Base-by-base conservation (phyloP, 2,113 vertebrate genomes). In the Sarotherodon lohbergeri region DNA sequence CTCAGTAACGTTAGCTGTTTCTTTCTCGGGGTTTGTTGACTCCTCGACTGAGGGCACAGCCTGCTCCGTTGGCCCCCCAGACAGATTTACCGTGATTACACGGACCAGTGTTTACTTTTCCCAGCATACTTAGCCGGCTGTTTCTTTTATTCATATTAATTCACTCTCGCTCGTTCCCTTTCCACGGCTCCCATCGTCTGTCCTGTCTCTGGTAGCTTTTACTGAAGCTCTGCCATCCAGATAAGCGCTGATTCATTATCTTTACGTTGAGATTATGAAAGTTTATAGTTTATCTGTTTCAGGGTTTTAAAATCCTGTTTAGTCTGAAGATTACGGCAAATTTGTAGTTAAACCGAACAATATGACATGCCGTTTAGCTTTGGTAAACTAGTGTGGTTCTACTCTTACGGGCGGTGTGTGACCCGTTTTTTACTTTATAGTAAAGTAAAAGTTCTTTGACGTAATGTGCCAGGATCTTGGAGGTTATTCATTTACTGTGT, bases 91-190 rank as follows among this genome's bases (percentile, higher is more conserved):
- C 86, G 88, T 76, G 94, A 93, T 96, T 96, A 92, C 90, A 76
- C 41, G n/a, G 84, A 81, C 27, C 86, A 6, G 39, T 97, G 94
- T 96, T 96, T 95, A 93, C 95, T 96, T 96, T 97, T 96, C 95
- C 96, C 96, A 96, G 95, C 94, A 84, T 90, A 85, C 91, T 94
- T 92, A 93, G 91, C 93, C 68, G 39, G 57, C 81, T 50, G 55
- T 82, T 89, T 92, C 92, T 93, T 94, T 94, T 89, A 95, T 95
- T 93, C 86, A 56, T 86, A 90, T 90, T 90, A 93, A 92, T 91
- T 91, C 83, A 22, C 80, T 59, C 80, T 80, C 24, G 1, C 82
- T 82, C 84, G 83, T 39, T 90, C 41, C 54, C 43, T 56, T 55
- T 43, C 14, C 56, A 3, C 34, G 0, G 83, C 55, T 88, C 88